phyloP scores from a whole-genome alignment of 2,888 invertebrate species.

The Tiliacea citrago region DNA sequence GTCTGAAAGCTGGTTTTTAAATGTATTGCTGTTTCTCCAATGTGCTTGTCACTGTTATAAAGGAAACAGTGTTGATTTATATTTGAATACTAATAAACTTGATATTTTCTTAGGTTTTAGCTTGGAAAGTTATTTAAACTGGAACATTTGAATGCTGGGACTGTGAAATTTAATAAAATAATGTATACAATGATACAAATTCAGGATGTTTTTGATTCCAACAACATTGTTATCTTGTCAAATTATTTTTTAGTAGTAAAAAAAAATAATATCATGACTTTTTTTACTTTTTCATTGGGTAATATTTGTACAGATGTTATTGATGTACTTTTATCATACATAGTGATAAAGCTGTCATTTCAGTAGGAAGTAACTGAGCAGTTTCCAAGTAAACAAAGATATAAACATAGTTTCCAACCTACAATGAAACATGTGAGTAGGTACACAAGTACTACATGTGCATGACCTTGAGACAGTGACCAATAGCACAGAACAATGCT shows the following conservation, averaged over 20 bases:
- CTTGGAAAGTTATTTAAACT: not conserved
- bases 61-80: not conserved
- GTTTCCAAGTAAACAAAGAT: constrained; percentile 47
- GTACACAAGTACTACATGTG: constrained; percentile 40
- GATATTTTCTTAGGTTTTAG: not conserved
- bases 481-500: constrained; percentile 41
- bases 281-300: not conserved
- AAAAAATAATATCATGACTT: not conserved
- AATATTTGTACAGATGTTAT: constrained; percentile 12
- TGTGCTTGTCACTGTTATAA: constrained; percentile 23
- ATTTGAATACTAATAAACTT: no score
- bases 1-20: not conserved
- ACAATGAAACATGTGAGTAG: constrained; percentile 45
- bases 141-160: not conserved
- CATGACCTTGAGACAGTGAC: constrained; percentile 62
- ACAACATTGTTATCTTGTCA: not conserved
- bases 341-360: constrained; percentile 22
- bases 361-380: constrained; percentile 15
- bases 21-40: not conserved
- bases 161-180: not conserved
- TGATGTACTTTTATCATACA: constrained; percentile 4
- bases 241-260: not conserved
- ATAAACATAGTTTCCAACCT: constrained; percentile 41
- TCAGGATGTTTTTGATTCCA: not conserved
- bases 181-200: not conserved